Base-by-base conservation (phyloP, 2,888 invertebrate genomes). In the Apomyelois bistriatella region DNA sequence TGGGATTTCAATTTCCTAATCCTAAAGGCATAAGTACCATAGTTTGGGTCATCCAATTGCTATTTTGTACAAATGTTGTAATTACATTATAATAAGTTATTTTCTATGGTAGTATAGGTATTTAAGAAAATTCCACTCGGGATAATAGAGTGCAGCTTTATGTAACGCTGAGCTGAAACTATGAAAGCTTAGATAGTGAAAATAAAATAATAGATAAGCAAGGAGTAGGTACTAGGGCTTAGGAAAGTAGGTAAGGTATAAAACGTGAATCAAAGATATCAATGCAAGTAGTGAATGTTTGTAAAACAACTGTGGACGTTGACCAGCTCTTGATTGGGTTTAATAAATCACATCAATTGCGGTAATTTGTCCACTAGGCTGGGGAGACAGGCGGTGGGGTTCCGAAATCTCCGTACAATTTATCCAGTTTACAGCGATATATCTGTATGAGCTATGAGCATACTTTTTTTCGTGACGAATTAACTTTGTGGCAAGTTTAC, bases 291-390 rank as follows among this genome's bases (percentile, higher is more conserved):
- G 32, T n/a, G 30, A 32, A 8, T 32, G 32, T 15, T 46, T 42
- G 1, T 22, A 22, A 9, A 46, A 32, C 6, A 48, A 36, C 22
- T 48, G 17, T 13, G 16, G 7, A 17, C 37, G 37, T 48, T 12
- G 37, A 48, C 37, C 37, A 37, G 41, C 52, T 15, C 50, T 13
- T 12, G 22, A 36, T 43, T 16, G n/a, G n/a, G 35, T 15, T 15
- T 54, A 50, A 53, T 57, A 55, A 50, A 37, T 68, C 59, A 68
- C 62, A 64, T 65, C 64, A 65, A 70, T 66, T 64, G 66, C 59
- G 50, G 59, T 61, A 61, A 70, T 71, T 66, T 69, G 68, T 69
- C 58, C 58, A 59, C 55, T 58, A 54, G 55, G 35, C 42, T 53
- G 47, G n/a, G 51, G 53, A 37, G 1, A n/a, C 3, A 13, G 13